Conservation (phyloP, 1,140 invertebrate genomes). For the Agrypnia vestita region DNA sequence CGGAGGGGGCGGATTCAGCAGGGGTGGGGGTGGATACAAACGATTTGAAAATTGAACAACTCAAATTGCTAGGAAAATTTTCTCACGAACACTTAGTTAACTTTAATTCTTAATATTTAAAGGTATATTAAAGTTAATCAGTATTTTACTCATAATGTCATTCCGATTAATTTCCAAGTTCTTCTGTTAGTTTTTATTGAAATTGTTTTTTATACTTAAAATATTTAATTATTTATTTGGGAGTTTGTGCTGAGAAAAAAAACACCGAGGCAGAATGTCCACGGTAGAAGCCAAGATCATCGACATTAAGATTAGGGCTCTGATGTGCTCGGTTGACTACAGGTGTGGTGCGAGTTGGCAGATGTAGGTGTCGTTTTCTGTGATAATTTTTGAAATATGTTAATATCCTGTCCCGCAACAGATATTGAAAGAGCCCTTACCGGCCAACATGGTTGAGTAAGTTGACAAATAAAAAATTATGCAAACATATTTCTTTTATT, state of each 20-base stretch:
- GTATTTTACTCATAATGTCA: constrained; percentile 18
- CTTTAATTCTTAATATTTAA: constrained; percentile 28
- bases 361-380: constrained; percentile 32
- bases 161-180: constrained; percentile 13
- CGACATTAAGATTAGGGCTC: background rate
- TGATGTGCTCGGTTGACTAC: background rate
- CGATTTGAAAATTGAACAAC: constrained; percentile 50
- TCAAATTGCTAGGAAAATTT: constrained; percentile 10
- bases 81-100: constrained; percentile 4
- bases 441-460: constrained; percentile 35
- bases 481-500: constrained; percentile 39
- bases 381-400: constrained; percentile 61
- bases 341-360: background rate
- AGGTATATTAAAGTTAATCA: constrained; percentile 14
- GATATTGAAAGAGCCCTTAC: constrained; percentile 38
- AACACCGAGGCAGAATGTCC: background rate
- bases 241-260: constrained; percentile 18
- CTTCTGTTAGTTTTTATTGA: constrained; percentile 14
- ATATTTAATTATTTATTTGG: constrained; percentile 42
- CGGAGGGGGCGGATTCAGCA: constrained; percentile 65
- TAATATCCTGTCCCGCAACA: constrained; percentile 40
- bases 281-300: background rate
- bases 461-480: constrained; percentile 55
- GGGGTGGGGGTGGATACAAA: constrained; percentile 63
- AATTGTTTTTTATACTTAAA: constrained; percentile 28